These are phyloP conservation scores for Ceyx cyanopectus DNA, from an alignment of 2,113 vertebrate species.

Conservation along the genomic window DNA sequence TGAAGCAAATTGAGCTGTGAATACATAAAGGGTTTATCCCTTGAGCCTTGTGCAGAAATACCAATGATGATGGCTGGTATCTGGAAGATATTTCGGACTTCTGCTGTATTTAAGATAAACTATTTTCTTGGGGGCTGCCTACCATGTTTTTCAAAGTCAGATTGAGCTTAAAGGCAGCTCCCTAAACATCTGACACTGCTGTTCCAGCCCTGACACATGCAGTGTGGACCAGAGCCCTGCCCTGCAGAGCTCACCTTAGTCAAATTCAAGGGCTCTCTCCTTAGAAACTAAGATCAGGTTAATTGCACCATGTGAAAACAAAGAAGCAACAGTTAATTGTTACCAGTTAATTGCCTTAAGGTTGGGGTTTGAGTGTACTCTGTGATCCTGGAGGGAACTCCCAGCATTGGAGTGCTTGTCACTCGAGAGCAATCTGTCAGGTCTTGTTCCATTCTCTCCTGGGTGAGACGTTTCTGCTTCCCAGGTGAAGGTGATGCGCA, in stretches of 20 bases:
- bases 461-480: background rate
- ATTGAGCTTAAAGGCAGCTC: background rate
- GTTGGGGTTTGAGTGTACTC: background rate
- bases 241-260: background rate
- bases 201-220: background rate
- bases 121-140: background rate
- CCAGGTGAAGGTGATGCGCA: conserved; percentile 97
- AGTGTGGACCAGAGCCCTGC: background rate
- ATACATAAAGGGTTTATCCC: conserved; percentile 36
- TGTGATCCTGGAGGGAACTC: background rate
- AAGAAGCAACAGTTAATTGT: background rate
- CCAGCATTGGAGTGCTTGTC: background rate
- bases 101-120: background rate
- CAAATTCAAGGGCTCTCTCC: background rate
- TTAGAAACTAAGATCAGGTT: background rate
- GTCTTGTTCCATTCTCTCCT: background rate
- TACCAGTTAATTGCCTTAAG: background rate
- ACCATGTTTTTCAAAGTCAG: background rate
- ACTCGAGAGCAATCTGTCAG: background rate
- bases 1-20: conserved; percentile 32
- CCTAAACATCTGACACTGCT: background rate
- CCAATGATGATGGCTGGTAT: background rate
- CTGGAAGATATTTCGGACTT: conserved; percentile 1
- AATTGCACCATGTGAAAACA: background rate
- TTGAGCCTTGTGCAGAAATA: conserved; percentile 29